Base-by-base conservation (phyloP, 64 coral and sea anemone genomes). In the Cladopsammia gracilis region DNA sequence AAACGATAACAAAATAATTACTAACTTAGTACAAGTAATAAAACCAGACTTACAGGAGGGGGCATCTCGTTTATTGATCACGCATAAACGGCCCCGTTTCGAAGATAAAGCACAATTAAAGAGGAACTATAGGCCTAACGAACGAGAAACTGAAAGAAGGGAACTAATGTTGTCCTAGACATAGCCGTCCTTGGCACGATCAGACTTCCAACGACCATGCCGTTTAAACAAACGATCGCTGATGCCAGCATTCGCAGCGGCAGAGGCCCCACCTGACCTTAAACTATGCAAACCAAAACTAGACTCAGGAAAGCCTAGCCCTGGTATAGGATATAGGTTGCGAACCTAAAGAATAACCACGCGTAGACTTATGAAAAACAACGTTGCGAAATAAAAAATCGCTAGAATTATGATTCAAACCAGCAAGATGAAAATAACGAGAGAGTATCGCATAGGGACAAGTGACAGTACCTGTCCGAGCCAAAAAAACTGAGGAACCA, bases 221-320 rank as follows among this genome's bases (percentile, higher is more conserved):
- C 34, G 34, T 34, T 34, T 34, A 34, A 34, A 34, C 34, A 34
- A 34, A 25, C 79, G 6, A 45, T 83, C 59, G 15, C 54, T 23
- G 46, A 83, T 59, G 12, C 62, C 24, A 44, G 58, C 58, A 16
- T 64, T 64, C 43, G 58, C 79, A 65, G 79, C 56, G 25, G 79
- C 79, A 60, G 26, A 83, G 24, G 79, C 79, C 46, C 79, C 79
- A 22, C 79, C 52, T 42, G 53, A 54, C 22, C 79, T 54, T 60
- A 64, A 34, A 43, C 79, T 83, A 83, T 83, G 79, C n/a, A 83
- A 64, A 23, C 79, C 79, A 83, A 65, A 48, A 83, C 62, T 61
- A 16, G 42, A 44, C 44, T 19, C 64, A 75, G 34, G 72, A 75
- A 75, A 75, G 22, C 58, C 57, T 45, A 45, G 61, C 20, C 65